Evolutionary conservation across 1,140 invertebrate species (phyloP).

Genomic region (Drosophila saltans): DNA sequence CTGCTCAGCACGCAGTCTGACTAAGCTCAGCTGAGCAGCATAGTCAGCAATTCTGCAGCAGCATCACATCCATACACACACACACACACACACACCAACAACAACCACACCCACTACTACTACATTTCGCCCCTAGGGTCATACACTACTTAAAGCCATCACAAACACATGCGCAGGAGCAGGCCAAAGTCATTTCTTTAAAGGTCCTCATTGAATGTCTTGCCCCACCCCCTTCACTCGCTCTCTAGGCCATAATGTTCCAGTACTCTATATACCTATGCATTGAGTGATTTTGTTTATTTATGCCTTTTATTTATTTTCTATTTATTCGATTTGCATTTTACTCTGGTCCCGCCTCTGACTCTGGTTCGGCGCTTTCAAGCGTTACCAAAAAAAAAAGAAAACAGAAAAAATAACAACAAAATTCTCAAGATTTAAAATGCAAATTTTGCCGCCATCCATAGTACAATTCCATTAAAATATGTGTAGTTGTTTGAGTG

Average conservation of each 20-base stretch:
- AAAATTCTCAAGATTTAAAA: slow-evolving; percentile 60
- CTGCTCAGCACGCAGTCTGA: slow-evolving; percentile 65
- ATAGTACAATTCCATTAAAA: slow-evolving; percentile 44
- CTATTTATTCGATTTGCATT: slow-evolving; percentile 81
- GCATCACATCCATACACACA: not conserved
- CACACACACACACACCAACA: slow-evolving; percentile 16
- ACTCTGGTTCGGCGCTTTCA: slow-evolving; percentile 26
- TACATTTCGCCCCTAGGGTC: slow-evolving; percentile 48
- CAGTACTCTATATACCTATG: slow-evolving; percentile 16
- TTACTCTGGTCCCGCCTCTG: slow-evolving; percentile 52
- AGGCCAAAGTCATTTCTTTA: slow-evolving; percentile 53
- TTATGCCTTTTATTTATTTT: slow-evolving; percentile 72
- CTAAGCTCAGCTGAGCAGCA: slow-evolving; percentile 43
- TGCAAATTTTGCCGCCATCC: slow-evolving; percentile 49
- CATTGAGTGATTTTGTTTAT: slow-evolving; percentile 59
- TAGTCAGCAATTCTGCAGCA: slow-evolving; percentile 63
- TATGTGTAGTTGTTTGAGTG: slow-evolving; percentile 21
- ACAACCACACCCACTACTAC: not conserved
- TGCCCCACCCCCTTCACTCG: not conserved
- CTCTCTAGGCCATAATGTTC: not conserved
- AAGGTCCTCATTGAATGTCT: slow-evolving; percentile 35
- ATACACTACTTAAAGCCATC: slow-evolving; percentile 48
- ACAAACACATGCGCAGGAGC: slow-evolving; percentile 40
- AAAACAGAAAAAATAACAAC: not conserved
- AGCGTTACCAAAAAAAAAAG: slow-evolving; percentile 28